A percentile compares a stretch with the other conserved stretches of the same genome.
Evolutionary conservation across 2,888 invertebrate species (phyloP).

Genomic region (Chaetogeoica ovagalla): DNA sequence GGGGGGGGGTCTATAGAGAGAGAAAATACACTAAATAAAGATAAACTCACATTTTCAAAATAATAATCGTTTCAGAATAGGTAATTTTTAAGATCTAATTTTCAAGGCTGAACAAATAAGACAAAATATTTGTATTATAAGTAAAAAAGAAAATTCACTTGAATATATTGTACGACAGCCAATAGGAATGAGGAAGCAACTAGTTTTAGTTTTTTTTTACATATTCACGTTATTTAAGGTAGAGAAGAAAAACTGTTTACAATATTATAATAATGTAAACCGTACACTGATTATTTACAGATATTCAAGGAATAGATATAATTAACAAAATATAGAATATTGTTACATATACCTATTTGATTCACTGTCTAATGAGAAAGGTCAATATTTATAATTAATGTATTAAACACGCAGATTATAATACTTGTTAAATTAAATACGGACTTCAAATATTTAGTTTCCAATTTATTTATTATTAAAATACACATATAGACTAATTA

Average conservation of each 20-base stretch:
- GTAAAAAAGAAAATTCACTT: background rate
- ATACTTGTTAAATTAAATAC: conserved; percentile 13
- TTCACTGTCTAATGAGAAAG: background rate
- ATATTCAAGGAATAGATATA: background rate
- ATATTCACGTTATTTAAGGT: background rate
- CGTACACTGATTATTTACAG: background rate
- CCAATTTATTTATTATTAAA: background rate
- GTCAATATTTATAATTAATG: background rate
- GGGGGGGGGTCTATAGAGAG: no score
- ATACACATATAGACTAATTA: conserved; percentile 1
- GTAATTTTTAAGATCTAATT: background rate
- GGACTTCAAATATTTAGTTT: conserved; percentile 8
- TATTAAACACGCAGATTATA: background rate
- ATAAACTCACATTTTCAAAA: no score
- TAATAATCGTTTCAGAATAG: no score
- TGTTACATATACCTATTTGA: background rate
- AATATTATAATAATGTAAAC: background rate
- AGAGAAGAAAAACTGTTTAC: no score
- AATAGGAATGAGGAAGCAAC: background rate
- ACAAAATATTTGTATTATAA: background rate
- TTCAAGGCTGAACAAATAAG: background rate
- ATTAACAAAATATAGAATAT: background rate
- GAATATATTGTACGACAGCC: background rate
- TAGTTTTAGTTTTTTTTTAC: background rate
- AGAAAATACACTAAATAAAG: no score